phyloP scores from a whole-genome alignment of 2,888 invertebrate species.

The Rhagium mordax region DNA sequence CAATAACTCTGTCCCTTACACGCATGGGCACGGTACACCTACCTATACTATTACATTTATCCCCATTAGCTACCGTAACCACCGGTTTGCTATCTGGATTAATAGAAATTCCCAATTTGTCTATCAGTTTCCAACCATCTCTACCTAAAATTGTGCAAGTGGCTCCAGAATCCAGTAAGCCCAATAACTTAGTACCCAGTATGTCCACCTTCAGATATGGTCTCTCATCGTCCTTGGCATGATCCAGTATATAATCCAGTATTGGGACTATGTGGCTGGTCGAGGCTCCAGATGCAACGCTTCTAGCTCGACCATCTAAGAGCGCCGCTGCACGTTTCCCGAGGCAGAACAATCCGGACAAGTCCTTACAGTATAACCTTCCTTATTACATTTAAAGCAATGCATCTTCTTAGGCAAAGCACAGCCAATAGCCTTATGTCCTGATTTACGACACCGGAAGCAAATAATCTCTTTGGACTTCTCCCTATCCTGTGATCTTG shows the following conservation, averaged over 20 bases:
- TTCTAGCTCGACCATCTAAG: conserved; percentile 9
- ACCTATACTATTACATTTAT: conserved; percentile 32
- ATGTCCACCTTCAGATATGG: neutral
- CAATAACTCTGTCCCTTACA: conserved; percentile 26
- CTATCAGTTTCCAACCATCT: neutral
- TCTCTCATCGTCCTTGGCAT: neutral
- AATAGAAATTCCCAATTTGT: neutral
- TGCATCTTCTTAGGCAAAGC: neutral
- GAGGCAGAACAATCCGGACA: neutral
- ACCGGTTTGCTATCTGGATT: neutral
- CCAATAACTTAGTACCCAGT: neutral
- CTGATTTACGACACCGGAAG: conserved; percentile 19
- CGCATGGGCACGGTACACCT: conserved; percentile 2
- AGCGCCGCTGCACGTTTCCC: conserved; percentile 25
- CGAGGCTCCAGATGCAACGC: neutral
- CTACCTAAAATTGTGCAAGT: neutral
- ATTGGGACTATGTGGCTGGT: neutral
- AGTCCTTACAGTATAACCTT: conserved; percentile 8
- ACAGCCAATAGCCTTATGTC: conserved; percentile 13
- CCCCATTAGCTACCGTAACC: conserved; percentile 48
- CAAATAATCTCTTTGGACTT: no score
- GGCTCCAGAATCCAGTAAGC: neutral
- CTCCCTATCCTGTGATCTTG: no score
- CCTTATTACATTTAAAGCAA: conserved; percentile 18
- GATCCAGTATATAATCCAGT: neutral